phyloP scores from a whole-genome alignment of 2,888 invertebrate species.

The Blastobasis adustella region DNA sequence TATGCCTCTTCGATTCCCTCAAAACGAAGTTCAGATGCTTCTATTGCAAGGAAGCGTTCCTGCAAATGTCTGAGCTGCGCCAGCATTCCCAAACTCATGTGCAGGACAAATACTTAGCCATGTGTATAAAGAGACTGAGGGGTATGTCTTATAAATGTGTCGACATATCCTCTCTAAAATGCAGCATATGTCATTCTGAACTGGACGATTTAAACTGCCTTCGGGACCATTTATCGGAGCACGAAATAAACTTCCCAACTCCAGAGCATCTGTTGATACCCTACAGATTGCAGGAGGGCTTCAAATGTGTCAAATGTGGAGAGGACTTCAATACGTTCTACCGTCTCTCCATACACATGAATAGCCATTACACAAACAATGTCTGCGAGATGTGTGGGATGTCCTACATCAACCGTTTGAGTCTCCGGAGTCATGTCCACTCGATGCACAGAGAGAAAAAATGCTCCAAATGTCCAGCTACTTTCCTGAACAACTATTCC shows the following conservation, averaged over 20 bases:
- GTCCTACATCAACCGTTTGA: constrained; percentile 32
- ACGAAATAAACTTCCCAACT: constrained; percentile 23
- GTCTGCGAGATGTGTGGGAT: constrained; percentile 39
- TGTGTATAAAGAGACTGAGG: constrained; percentile 22
- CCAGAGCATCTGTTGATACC: constrained; percentile 33
- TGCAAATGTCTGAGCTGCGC: constrained; percentile 27
- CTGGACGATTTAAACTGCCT: constrained; percentile 24
- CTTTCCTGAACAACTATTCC: constrained; percentile 17
- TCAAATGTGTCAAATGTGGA: constrained; percentile 29
- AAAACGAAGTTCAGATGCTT: constrained; percentile 38
- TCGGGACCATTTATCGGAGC: constrained; percentile 28
- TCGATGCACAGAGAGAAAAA: constrained; percentile 30
- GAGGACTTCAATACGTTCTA: constrained; percentile 28
- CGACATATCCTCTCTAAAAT: constrained; percentile 38
- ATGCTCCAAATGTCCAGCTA: constrained; percentile 30
- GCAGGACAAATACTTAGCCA: constrained; percentile 18
- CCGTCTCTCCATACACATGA: constrained; percentile 36
- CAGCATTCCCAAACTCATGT: constrained; percentile 28
- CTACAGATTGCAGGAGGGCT: constrained; percentile 26
- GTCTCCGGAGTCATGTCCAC: constrained; percentile 30
- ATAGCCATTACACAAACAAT: constrained; percentile 32
- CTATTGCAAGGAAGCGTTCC: constrained; percentile 29
- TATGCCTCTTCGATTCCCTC: constrained; percentile 38
- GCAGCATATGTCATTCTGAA: constrained; percentile 27
- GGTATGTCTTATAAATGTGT: constrained; percentile 33